Evolutionary conservation across 2,113 vertebrate species (phyloP).

Genomic region (Thomomys bottae): DNA sequence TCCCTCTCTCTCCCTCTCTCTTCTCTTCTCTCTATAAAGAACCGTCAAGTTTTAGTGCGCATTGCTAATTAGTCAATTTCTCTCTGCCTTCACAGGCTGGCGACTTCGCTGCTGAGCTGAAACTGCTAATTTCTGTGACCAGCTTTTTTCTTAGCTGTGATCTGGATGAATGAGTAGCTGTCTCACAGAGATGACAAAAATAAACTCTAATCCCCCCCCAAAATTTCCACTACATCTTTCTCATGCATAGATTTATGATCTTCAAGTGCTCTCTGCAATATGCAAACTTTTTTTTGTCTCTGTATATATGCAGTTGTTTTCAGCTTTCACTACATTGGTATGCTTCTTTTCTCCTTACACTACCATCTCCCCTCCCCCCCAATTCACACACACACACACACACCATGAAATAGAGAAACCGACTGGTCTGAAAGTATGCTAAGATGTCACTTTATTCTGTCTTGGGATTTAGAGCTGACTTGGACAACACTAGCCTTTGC

Average conservation of each 20-base stretch:
- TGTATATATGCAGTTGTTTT: slow-evolving; percentile 80
- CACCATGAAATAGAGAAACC: slow-evolving; percentile 73
- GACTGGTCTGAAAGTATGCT: slow-evolving; percentile 70
- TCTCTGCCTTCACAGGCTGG: slow-evolving; percentile 99
- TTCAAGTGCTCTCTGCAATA: slow-evolving; percentile 91
- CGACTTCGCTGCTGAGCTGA: slow-evolving; percentile 99
- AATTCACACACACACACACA: no score
- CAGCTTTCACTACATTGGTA: slow-evolving; percentile 80
- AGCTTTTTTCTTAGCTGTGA: slow-evolving; percentile 99
- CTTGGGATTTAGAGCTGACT: slow-evolving; percentile 73
- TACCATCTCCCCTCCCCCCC: neutral
- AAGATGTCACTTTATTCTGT: slow-evolving; percentile 64
- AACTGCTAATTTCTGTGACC: slow-evolving; percentile 99
- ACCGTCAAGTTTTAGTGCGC: slow-evolving; percentile 99
- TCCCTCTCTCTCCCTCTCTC: slow-evolving; percentile 94
- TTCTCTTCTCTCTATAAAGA: slow-evolving; percentile 98
- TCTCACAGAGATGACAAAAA: slow-evolving; percentile 99
- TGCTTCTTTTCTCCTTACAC: slow-evolving; percentile 71
- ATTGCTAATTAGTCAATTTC: slow-evolving; percentile 99
- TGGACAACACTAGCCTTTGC: slow-evolving; percentile 76
- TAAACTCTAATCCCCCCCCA: slow-evolving; percentile 93
- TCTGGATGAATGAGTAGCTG: slow-evolving; percentile 99
- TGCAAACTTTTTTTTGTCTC: slow-evolving; percentile 91
- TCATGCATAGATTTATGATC: slow-evolving; percentile 94
- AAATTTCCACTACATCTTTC: slow-evolving; percentile 98